These are phyloP conservation scores for Oreochromis grahami DNA, from an alignment of 2,797 vertebrate genomes.

Conservation along the genomic window DNA sequence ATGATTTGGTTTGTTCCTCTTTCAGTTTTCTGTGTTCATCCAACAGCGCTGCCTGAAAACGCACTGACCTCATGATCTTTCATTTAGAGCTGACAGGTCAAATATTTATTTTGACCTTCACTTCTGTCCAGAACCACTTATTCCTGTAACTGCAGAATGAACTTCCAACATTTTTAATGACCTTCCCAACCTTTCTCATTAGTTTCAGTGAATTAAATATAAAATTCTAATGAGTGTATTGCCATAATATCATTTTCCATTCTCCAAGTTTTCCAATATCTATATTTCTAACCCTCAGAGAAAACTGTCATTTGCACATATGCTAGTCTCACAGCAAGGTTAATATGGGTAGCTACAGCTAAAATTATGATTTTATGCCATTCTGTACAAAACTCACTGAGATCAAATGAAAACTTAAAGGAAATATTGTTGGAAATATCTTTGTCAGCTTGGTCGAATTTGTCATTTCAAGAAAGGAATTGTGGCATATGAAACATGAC, in stretches of 20 bases:
- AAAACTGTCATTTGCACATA: background rate
- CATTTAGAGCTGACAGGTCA: background rate
- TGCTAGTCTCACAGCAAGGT: accelerated
- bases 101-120: background rate
- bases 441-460: background rate
- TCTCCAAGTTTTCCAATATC: background rate
- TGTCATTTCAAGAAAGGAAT: accelerated
- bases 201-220: background rate
- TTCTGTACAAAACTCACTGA: accelerated
- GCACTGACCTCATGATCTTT: background rate
- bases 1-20: background rate
- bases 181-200: background rate
- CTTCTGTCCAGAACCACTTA: background rate
- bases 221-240: background rate
- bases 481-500: accelerated
- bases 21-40: background rate
- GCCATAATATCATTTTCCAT: accelerated
- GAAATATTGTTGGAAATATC: background rate
- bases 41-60: background rate
- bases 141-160: accelerated
- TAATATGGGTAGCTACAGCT: background rate
- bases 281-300: background rate
- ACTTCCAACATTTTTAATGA: background rate
- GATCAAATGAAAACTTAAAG: accelerated
- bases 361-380: background rate